Conservation (phyloP, 2,113 vertebrate genomes). For the Gymnorhina tibicen region DNA sequence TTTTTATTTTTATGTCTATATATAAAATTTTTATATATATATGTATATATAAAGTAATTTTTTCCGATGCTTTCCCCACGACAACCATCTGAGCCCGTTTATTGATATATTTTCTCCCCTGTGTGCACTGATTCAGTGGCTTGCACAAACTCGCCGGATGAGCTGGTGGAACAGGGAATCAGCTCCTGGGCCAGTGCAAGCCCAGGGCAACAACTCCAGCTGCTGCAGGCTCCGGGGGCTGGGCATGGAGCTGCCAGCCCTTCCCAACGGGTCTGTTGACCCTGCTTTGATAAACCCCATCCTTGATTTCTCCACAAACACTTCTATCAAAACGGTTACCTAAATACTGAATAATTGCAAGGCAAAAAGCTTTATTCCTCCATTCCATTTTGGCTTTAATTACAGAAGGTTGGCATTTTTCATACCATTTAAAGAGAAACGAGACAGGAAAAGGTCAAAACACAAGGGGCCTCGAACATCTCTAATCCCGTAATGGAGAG, state of each 20-base stretch:
- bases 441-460: slow-evolving; percentile 56
- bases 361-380: background rate
- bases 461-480: background rate
- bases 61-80: background rate
- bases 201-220: background rate
- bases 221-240: background rate
- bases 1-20: background rate
- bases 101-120: background rate
- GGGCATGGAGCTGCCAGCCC: accelerated
- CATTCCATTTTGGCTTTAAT: slow-evolving; percentile 39
- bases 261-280: background rate
- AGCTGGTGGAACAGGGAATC: background rate
- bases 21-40: background rate
- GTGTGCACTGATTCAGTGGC: background rate
- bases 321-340: background rate
- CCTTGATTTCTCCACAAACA: background rate
- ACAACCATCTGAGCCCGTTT: background rate
- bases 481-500: slow-evolving; percentile 60
- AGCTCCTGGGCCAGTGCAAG: background rate
- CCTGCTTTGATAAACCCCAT: background rate
- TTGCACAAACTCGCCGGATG: accelerated
- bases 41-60: background rate
- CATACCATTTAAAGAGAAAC: slow-evolving; percentile 31
- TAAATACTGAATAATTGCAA: background rate
- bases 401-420: slow-evolving; percentile 52